Conservation (phyloP, 2,888 invertebrate species). For the Troglohyphantes excavatus region DNA sequence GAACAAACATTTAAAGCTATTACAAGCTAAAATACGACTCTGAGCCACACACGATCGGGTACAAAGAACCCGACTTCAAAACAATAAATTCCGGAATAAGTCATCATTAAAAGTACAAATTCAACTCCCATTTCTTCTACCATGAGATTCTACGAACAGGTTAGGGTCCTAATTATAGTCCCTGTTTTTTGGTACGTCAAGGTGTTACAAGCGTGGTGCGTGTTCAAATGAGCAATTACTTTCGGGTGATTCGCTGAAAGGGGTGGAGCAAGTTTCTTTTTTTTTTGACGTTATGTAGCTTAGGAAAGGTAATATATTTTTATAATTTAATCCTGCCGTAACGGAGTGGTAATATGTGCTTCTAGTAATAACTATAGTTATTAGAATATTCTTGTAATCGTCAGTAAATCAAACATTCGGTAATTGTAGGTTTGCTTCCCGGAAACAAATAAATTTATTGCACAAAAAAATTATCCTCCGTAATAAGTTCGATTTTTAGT, state of each 20-base stretch:
- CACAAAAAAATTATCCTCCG: too few relatives aligned
- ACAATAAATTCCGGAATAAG: neutral
- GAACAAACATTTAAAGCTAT: neutral
- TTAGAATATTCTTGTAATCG: neutral
- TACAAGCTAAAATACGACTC: slow-evolving; percentile 18
- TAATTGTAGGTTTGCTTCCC: neutral
- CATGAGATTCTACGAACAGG: neutral
- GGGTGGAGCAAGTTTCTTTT: neutral
- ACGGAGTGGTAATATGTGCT: neutral
- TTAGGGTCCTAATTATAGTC: slow-evolving; percentile 37
- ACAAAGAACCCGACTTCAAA: neutral
- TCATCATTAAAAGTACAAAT: slow-evolving; percentile 11
- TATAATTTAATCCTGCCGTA: neutral
- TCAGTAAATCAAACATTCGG: neutral
- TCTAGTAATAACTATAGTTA: neutral
- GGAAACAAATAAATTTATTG: neutral
- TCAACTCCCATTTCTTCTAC: neutral
- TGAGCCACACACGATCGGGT: neutral
- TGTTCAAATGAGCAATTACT: slow-evolving; percentile 5
- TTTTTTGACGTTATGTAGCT: neutral
- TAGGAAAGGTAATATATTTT: neutral
- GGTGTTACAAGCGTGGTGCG: neutral
- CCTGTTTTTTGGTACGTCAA: neutral
- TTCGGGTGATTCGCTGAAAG: neutral
- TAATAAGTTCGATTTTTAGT: too few relatives aligned